A percentile compares a stretch with the other conserved stretches of the same genome.
Conservation (phyloP, 2,888 invertebrate genomes). For the Masnerella sp. region DNA sequence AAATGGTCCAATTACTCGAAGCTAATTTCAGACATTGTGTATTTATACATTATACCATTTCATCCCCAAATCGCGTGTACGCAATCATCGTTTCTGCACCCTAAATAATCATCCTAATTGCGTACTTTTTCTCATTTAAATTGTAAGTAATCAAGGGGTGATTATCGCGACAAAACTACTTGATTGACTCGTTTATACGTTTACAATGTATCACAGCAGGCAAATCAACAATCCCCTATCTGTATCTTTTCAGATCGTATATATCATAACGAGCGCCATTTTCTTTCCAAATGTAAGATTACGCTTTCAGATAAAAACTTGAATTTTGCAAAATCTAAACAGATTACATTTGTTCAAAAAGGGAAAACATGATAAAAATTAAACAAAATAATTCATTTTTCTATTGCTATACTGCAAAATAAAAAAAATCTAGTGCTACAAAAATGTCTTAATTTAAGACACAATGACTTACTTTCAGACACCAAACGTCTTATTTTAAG, state of each 20-base stretch:
- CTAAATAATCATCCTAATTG: conserved; percentile 38
- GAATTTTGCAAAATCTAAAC: too few species aligned
- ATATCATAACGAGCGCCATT: conserved; percentile 18
- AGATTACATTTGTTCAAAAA: too few species aligned
- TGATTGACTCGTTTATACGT: conserved; percentile 75
- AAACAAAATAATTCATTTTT: too few species aligned
- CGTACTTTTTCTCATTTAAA: conserved; percentile 66
- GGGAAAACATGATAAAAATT: too few species aligned
- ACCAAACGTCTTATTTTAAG: too few species aligned
- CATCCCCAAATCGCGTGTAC: neutral
- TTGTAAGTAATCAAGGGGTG: conserved; percentile 71
- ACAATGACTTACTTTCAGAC: too few species aligned
- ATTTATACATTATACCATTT: too few species aligned
- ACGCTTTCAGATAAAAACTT: neutral
- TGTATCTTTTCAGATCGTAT: conserved; percentile 2
- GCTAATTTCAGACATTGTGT: neutral
- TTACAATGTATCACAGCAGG: conserved; percentile 61
- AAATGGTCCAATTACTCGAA: neutral
- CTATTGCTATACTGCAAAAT: too few species aligned
- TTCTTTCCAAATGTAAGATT: neutral
- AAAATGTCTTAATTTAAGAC: too few species aligned
- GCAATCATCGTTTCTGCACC: conserved; percentile 13
- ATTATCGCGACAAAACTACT: conserved; percentile 71
- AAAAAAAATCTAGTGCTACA: too few species aligned
- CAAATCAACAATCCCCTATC: conserved; percentile 29